Conservation (phyloP, 2,888 invertebrate species). For the Eupithecia exiguata region DNA sequence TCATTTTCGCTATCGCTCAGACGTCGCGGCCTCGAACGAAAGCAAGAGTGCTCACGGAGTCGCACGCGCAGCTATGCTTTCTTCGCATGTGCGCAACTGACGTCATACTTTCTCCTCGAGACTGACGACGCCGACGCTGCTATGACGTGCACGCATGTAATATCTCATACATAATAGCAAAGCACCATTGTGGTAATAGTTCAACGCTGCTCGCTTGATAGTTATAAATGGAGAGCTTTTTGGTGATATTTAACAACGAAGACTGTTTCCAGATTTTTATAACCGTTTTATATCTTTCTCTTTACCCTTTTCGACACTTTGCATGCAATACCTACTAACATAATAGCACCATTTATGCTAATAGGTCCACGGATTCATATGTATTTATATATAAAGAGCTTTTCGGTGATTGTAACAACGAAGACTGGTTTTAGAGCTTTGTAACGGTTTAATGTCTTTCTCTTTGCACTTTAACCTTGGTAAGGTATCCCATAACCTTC, state of each 20-base stretch:
- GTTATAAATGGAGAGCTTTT: slow-evolving; percentile 6
- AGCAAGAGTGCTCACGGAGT: slow-evolving; percentile 72
- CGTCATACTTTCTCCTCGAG: slow-evolving; percentile 77
- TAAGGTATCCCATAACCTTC: slow-evolving; percentile 20
- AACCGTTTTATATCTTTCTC: background rate
- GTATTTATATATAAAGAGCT: background rate
- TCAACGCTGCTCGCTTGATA: slow-evolving; percentile 16
- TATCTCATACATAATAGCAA: slow-evolving; percentile 54
- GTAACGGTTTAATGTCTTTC: slow-evolving; percentile 4
- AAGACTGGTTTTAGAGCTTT: background rate
- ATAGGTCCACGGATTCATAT: background rate
- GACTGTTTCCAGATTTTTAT: slow-evolving; percentile 3
- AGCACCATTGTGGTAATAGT: slow-evolving; percentile 19
- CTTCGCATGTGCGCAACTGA: slow-evolving; percentile 74
- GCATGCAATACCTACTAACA: background rate
- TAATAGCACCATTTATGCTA: background rate
- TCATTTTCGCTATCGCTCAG: slow-evolving; percentile 81
- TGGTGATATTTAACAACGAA: background rate
- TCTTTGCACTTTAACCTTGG: slow-evolving; percentile 17
- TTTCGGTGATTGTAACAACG: background rate
- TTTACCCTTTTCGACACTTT: background rate
- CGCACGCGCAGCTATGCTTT: slow-evolving; percentile 80
- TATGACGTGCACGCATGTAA: slow-evolving; percentile 77
- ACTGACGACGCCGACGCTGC: slow-evolving; percentile 26
- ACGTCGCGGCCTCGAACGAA: slow-evolving; percentile 76